Base-by-base conservation (phyloP, 2,113 vertebrate species). In the Meles meles region DNA sequence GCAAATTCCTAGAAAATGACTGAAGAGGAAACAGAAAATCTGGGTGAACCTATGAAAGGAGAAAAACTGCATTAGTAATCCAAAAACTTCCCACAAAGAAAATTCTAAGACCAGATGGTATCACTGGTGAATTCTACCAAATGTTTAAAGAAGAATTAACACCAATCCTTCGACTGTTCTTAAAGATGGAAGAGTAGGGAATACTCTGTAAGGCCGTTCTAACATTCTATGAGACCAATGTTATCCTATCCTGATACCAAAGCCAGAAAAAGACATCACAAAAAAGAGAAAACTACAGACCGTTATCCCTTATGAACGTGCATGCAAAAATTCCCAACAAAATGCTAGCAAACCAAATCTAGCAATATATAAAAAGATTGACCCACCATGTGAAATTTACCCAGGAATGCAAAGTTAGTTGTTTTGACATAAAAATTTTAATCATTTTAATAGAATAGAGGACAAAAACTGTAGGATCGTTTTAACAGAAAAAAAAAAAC, bases 1-100 rank as follows among this genome's bases (percentile, higher is more conserved):
- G n/a, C n/a, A 93, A 23, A 79, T 90, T 79, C 91, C 63, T 80
- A 92, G 94, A 90, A 84, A 71, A 61, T 85, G 80, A 90, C 23
- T 96, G n/a, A 69, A 96, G 52, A 77, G 59, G 71, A 90, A 80
- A 42, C 1, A 89, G 85, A 90, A 61, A 90, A 39, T 44, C 52
- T n/a, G 34, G 85, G 59, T 25, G 52, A 25, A 31, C 23, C 52
- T 63, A 17, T 31, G 27, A 47, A 31, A 93, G 49, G 23, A 82
- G 82, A 67, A 65, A 92, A 93, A 71, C 15, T 57, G n/a, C 57
- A 63, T 71, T 49, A 79, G 29, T 79, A 61, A 85, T 61, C 12
- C 39, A 77, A 69, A 89, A 47, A 57, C 3, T 47, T 29, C n/a
- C 27, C 34, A 39, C 39, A 59, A 80, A 55, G 77, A 76, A 88